Evolutionary conservation across 2,113 vertebrate species (phyloP).

Genomic region (Crotalus viridis): DNA sequence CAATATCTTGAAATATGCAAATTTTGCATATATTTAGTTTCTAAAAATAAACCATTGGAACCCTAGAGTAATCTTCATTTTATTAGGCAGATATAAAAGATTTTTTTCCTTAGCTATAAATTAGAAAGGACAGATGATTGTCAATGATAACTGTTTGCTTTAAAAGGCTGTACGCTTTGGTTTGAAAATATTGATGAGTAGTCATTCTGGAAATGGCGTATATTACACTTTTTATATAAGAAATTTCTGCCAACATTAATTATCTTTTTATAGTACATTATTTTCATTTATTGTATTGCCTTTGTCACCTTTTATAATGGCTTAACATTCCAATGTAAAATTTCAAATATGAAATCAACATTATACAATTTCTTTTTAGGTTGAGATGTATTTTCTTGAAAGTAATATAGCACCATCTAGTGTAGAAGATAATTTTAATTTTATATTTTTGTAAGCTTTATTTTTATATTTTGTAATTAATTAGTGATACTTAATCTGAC

Average conservation of each 20-base stretch:
- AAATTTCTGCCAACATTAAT: conserved; percentile 20
- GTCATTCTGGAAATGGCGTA: neutral
- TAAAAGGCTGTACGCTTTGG: conserved; percentile 14
- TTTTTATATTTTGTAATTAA: conserved; percentile 22
- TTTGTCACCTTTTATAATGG: conserved; percentile 25
- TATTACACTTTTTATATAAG: conserved; percentile 30
- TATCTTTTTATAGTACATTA: conserved; percentile 20
- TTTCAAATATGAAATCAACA: conserved; percentile 40
- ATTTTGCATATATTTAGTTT: conserved; percentile 1
- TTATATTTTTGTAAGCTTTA: conserved; percentile 26
- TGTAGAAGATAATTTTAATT: conserved; percentile 46
- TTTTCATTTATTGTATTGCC: conserved; percentile 29
- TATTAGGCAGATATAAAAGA: conserved; percentile 13
- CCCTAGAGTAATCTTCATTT: neutral
- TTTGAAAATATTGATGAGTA: conserved; percentile 13
- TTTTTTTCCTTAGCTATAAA: neutral
- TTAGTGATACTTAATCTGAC: conserved; percentile 10
- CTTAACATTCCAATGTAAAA: conserved; percentile 18
- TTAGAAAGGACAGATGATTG: conserved; percentile 16
- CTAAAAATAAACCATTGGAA: neutral
- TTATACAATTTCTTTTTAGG: neutral
- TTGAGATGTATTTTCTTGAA: conserved; percentile 48
- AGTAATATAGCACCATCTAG: conserved; percentile 79
- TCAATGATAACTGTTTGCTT: neutral
- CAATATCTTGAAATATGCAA: neutral